A percentile compares a stretch with the other conserved stretches of the same genome.
Evolutionary conservation across 2,888 invertebrate genomes (phyloP).

Genomic region (Melanostoma mellinum): DNA sequence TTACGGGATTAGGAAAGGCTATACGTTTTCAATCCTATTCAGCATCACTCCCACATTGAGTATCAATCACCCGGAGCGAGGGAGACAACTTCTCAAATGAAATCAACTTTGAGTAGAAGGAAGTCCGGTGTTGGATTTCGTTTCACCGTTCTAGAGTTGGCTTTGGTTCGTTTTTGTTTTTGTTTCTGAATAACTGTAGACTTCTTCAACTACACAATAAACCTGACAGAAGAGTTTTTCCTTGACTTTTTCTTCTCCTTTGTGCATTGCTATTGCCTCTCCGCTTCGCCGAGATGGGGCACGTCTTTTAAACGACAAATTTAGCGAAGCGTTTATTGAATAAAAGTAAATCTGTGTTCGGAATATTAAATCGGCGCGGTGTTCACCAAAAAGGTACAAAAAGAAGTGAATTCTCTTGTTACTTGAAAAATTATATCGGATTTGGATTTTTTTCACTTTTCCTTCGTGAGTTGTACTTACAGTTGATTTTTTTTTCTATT

Average conservation of each 20-base stretch:
- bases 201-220: slow-evolving; percentile 37
- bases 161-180: background rate
- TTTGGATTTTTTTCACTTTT: slow-evolving; percentile 45
- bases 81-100: slow-evolving; percentile 38
- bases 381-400: slow-evolving; percentile 40
- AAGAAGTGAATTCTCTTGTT: slow-evolving; percentile 71
- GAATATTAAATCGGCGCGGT: slow-evolving; percentile 66
- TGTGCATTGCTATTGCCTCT: slow-evolving; percentile 1
- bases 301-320: slow-evolving; percentile 72
- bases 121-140: slow-evolving; percentile 61
- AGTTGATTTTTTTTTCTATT: slow-evolving; percentile 33
- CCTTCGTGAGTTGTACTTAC: slow-evolving; percentile 14
- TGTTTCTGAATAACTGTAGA: background rate
- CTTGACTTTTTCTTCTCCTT: slow-evolving; percentile 1
- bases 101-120: slow-evolving; percentile 47
- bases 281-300: slow-evolving; percentile 36
- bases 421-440: slow-evolving; percentile 69
- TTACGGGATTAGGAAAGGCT: slow-evolving; percentile 43
- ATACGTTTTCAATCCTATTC: background rate
- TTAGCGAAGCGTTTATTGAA: slow-evolving; percentile 74
- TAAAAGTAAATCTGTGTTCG: slow-evolving; percentile 74
- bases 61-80: slow-evolving; percentile 46
- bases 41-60: background rate
- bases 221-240: slow-evolving; percentile 8
- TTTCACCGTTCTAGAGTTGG: slow-evolving; percentile 27